phyloP scores from a whole-genome alignment of 2,113 vertebrate genomes.

The Conger conger region DNA sequence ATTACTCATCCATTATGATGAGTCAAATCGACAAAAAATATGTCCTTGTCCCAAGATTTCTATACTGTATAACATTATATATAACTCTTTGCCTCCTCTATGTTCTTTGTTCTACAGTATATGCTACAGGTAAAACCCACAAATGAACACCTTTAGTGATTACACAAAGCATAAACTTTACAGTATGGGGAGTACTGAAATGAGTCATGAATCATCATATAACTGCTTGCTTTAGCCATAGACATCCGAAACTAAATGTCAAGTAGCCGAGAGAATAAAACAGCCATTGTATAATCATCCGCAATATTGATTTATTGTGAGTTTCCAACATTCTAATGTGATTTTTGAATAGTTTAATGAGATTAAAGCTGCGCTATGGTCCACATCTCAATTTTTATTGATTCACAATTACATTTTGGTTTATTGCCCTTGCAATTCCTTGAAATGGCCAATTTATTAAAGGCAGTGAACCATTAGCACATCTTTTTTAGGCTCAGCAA shows the following conservation, averaged over 20 bases:
- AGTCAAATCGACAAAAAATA: no score
- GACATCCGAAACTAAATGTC: slow-evolving; percentile 5
- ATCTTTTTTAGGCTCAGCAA: slow-evolving; percentile 27
- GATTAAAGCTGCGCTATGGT: slow-evolving; percentile 33
- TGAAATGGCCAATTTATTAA: slow-evolving; percentile 34
- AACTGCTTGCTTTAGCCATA: slow-evolving; percentile 8
- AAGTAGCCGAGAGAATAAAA: slow-evolving; percentile 8
- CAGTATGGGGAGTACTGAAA: neutral
- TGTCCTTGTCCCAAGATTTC: no score
- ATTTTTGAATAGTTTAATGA: slow-evolving; percentile 38
- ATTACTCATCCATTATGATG: no score
- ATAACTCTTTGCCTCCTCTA: no score
- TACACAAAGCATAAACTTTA: neutral
- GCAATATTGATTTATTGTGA: slow-evolving; percentile 28
- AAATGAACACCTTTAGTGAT: neutral
- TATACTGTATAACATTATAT: no score
- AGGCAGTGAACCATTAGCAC: slow-evolving; percentile 29
- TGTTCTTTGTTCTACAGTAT: no score
- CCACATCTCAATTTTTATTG: slow-evolving; percentile 38
- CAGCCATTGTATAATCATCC: slow-evolving; percentile 9
- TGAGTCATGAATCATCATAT: slow-evolving; percentile 18
- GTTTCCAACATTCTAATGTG: slow-evolving; percentile 30
- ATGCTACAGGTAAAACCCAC: neutral
- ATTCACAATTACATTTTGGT: slow-evolving; percentile 33
- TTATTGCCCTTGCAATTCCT: slow-evolving; percentile 31